Percentiles rank a stretch among this genome's conserved stretches.
phyloP scores from a whole-genome alignment of 2,888 invertebrate genomes.

The Acrobasis repandana region DNA sequence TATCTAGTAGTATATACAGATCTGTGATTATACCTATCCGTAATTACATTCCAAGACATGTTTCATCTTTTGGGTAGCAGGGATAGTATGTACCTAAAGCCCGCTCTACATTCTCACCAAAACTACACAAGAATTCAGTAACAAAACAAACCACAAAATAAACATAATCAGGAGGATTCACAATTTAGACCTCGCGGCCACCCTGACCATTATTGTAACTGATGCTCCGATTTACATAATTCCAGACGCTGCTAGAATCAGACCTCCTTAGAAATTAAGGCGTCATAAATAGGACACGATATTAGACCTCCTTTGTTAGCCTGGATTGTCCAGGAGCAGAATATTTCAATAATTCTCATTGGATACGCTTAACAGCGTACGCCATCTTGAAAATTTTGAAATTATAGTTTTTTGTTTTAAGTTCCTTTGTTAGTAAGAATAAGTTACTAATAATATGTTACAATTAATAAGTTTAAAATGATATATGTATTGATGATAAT shows the following conservation, averaged over 20 bases:
- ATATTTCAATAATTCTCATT: constrained; percentile 8
- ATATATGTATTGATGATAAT: no score
- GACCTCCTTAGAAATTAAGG: constrained; percentile 17
- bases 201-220: constrained; percentile 4
- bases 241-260: constrained; percentile 2
- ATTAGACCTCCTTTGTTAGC: constrained; percentile 9
- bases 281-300: constrained; percentile 9
- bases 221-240: constrained; percentile 2
- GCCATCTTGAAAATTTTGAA: neutral
- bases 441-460: no score
- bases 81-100: no score
- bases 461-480: no score
- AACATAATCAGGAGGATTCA: constrained; percentile 5
- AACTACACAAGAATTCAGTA: no score
- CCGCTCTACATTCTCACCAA: no score
- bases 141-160: neutral
- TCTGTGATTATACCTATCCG: no score
- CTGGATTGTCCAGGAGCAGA: constrained; percentile 4
- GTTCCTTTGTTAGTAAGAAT: neutral
- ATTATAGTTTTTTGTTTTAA: neutral
- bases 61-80: no score
- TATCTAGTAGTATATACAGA: no score
- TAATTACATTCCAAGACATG: no score
- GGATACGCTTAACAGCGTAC: neutral
- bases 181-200: neutral